phyloP scores from a whole-genome alignment of 1,140 invertebrate genomes.

The Magallana ariakensis region DNA sequence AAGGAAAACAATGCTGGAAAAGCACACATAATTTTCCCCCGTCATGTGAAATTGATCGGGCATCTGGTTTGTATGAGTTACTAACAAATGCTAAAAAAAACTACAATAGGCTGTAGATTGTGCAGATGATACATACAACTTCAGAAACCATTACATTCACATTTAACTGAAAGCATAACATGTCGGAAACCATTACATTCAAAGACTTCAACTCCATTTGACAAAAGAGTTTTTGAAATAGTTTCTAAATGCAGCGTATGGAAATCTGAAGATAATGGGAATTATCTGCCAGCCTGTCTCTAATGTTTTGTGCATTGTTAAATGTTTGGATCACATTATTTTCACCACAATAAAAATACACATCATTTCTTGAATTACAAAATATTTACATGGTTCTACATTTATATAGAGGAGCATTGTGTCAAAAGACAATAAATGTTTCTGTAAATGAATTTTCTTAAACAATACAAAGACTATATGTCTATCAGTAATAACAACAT shows the following conservation, averaged over 20 bases:
- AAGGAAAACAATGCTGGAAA: not conserved
- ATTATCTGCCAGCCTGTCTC: too few relatives aligned
- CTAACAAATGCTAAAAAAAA: not conserved
- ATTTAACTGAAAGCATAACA: not conserved
- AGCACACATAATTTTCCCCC: not conserved
- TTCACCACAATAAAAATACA: too few relatives aligned
- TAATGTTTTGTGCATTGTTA: too few relatives aligned
- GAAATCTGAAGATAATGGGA: not conserved
- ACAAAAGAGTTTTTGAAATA: not conserved
- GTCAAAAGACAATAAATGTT: too few relatives aligned
- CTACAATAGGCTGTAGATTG: not conserved
- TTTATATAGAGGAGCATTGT: too few relatives aligned
- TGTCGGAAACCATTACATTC: slow-evolving; percentile 6
- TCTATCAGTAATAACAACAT: too few relatives aligned
- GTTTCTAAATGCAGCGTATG: not conserved
- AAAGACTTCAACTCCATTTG: not conserved
- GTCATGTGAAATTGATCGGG: slow-evolving; percentile 7
- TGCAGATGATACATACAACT: not conserved
- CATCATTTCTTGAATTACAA: too few relatives aligned
- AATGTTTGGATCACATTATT: too few relatives aligned
- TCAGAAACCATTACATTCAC: slow-evolving; percentile 12
- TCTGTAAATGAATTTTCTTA: too few relatives aligned
- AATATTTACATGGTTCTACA: too few relatives aligned
- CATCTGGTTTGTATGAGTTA: slow-evolving; percentile 21
- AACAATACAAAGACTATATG: too few relatives aligned